Evolutionary conservation across 1,140 invertebrate species (phyloP).

Genomic region (Rhyacophila brunnea): DNA sequence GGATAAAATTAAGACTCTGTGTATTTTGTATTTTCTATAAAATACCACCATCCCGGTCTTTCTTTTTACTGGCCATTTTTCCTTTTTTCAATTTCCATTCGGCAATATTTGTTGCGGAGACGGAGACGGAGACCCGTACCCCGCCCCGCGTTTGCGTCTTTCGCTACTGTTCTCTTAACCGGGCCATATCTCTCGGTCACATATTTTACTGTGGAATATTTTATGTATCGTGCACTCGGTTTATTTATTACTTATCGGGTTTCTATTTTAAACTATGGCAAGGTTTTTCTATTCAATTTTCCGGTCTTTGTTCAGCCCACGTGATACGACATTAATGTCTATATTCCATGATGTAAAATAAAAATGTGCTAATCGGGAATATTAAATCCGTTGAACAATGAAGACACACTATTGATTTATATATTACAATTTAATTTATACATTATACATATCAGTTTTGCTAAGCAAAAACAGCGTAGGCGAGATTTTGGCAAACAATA

Average conservation of each 20-base stretch:
- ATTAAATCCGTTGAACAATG: too few species aligned
- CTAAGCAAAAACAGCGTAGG: too few species aligned
- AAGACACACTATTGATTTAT: too few species aligned
- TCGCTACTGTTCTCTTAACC: neutral
- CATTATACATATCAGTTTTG: too few species aligned
- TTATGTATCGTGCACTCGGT: constrained; percentile 26
- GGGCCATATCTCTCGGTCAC: constrained; percentile 29
- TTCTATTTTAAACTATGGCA: constrained; percentile 21
- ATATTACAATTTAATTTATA: too few species aligned
- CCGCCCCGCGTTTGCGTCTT: constrained; percentile 1
- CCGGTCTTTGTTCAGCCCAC: constrained; percentile 1
- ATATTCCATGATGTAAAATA: neutral
- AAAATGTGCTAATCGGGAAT: too few species aligned
- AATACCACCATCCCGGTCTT: constrained; percentile 11
- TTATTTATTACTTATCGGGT: constrained; percentile 35
- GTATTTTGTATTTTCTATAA: constrained; percentile 17
- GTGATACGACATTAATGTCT: constrained; percentile 5
- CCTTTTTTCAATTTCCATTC: constrained; percentile 31
- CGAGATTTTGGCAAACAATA: too few species aligned
- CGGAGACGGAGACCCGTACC: too few species aligned
- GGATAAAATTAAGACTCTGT: constrained; percentile 17
- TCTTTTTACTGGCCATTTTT: constrained; percentile 18
- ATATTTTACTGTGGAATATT: constrained; percentile 32
- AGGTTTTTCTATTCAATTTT: constrained; percentile 7
- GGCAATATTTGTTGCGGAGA: constrained; percentile 15